A percentile compares a stretch with the other conserved stretches of the same genome.
Conservation (phyloP, 2,888 invertebrate genomes). For the Pogonocherus hispidulus region DNA sequence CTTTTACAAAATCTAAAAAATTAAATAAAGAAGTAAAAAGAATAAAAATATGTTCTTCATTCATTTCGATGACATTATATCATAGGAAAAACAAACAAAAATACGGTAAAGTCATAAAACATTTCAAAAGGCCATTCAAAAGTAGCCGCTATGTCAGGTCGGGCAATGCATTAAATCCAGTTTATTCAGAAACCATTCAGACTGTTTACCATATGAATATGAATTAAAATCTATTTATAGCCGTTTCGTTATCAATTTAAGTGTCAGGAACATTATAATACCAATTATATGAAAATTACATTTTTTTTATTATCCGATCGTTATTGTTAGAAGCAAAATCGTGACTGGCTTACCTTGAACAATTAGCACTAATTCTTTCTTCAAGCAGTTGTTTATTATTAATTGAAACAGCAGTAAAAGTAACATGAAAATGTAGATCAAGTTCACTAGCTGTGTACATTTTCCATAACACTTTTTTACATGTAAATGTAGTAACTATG, state of each 20-base stretch:
- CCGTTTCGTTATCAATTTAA: not conserved
- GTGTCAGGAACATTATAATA: not conserved
- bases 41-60: no score
- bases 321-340: constrained; percentile 1
- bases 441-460: not conserved
- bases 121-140: no score
- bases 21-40: no score
- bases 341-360: constrained; percentile 11
- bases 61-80: no score
- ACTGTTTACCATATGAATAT: not conserved
- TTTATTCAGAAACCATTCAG: not conserved
- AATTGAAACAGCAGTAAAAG: not conserved
- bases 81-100: no score
- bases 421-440: not conserved
- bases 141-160: no score
- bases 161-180: not conserved
- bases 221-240: not conserved
- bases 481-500: not conserved
- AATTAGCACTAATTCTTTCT: not conserved
- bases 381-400: not conserved
- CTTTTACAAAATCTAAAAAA: no score
- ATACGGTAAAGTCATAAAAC: no score
- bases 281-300: not conserved
- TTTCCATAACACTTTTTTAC: not conserved
- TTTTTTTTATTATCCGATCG: constrained; percentile 4